phyloP scores from a whole-genome alignment of 2,797 vertebrate species.

The Cirrhinus molitorella region DNA sequence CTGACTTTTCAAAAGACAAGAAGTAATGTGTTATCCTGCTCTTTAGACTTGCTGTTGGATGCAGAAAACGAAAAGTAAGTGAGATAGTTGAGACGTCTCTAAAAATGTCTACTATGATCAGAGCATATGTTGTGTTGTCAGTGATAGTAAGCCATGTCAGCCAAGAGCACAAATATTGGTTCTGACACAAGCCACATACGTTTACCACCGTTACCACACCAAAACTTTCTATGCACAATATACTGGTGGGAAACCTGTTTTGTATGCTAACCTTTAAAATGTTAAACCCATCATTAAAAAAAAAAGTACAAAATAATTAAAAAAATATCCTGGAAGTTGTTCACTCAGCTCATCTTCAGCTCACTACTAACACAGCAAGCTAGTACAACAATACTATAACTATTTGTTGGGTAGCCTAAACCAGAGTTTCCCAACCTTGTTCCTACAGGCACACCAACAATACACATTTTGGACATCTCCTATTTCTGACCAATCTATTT shows the following conservation, averaged over 20 bases:
- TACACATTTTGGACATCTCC: not conserved
- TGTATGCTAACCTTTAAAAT: slow-evolving; percentile 18
- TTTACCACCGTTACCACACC: slow-evolving; percentile 23
- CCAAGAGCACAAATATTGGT: slow-evolving; percentile 26
- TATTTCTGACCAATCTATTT: not conserved
- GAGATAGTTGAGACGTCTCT: not conserved
- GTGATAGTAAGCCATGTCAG: slow-evolving; percentile 57
- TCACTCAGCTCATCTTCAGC: not conserved
- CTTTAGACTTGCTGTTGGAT: slow-evolving; percentile 59
- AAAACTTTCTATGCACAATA: not conserved
- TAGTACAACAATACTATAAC: not conserved
- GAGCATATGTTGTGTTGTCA: slow-evolving; percentile 66
- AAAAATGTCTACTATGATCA: slow-evolving; percentile 50
- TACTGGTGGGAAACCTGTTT: slow-evolving; percentile 5
- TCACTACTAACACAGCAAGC: not conserved
- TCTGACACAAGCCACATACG: slow-evolving; percentile 19
- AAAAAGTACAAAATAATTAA: no score
- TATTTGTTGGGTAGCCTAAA: not conserved
- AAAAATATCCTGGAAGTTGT: not conserved
- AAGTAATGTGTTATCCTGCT: slow-evolving; percentile 52
- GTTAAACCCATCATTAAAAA: not conserved
- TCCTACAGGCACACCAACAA: not conserved
- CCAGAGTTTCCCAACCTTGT: not conserved
- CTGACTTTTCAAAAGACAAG: slow-evolving; percentile 57
- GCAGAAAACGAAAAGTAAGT: slow-evolving; percentile 45